Evolutionary conservation across 2,113 vertebrate genomes (phyloP), one percentile per base, ranked within the genome.

Genomic region (Pseudorhombus dupliciocellatus): DNA sequence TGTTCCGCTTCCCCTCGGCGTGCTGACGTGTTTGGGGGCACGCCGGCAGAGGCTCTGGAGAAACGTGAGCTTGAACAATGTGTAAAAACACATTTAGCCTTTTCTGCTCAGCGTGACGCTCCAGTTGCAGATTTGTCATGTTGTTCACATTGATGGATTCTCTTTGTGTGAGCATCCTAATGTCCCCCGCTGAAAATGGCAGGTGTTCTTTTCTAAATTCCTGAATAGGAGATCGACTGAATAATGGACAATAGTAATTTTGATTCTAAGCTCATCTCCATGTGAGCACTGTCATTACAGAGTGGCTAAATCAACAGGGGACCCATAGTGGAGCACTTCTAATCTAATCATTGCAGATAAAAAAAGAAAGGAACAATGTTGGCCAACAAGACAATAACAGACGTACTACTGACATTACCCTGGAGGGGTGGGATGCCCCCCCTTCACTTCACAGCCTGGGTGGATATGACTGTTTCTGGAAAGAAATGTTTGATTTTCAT

Each of bases 321-420:
- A 67, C 24, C 34, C 40, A 2, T 4, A 42, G 18, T 10, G 26
- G 30, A 73, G 68, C 52, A 54, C 51, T 44, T 70, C 71, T 81
- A 81, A 84, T 83, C 69, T 83, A 73, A 88, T 87, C 9, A 75
- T 68, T 65, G 67, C 55, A 58, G 52, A 63, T 50, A 66, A 72
- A 73, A 46, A 18, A 68, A 53, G 48, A 53, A 40, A 0, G 6
- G 24, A 81, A 77, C 77, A 77, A 75, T 64, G 34, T 56, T 42
- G 54, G 58, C 30, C 26, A 66, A 70, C 77, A 64, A 63, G 31
- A 73, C 65, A 77, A 34, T 71, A 73, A 50, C 50, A 30, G 7
- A n/a, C 54, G 24, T 73, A 69, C 85, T 70, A 37, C 9, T 28
- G 46, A 70, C 64, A 79, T 69, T 53, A 62, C 61, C 70, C 68